Evolutionary conservation across 2,888 invertebrate genomes (phyloP).

Genomic region (Drosophila sordidula): DNA sequence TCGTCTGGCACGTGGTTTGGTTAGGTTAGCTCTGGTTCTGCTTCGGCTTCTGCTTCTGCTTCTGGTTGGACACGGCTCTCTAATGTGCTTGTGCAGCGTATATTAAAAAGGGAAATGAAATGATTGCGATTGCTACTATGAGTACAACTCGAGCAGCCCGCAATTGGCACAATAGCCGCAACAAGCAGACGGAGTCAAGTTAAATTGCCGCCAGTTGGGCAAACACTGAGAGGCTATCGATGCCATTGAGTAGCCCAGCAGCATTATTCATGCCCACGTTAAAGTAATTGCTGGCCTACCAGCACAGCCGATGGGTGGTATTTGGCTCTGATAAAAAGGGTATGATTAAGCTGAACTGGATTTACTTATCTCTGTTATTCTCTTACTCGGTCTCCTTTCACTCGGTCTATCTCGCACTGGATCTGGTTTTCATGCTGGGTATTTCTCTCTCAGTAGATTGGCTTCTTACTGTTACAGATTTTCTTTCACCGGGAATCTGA

Average conservation of each 20-base stretch:
- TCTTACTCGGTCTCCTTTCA: neutral
- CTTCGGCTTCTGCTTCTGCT: constrained; percentile 4
- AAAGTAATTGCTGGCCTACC: constrained; percentile 71
- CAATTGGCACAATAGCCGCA: constrained; percentile 78
- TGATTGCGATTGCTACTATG: constrained; percentile 74
- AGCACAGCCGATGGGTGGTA: constrained; percentile 25
- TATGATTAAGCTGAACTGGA: too few relatives aligned
- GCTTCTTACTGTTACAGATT: too few relatives aligned
- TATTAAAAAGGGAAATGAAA: constrained; percentile 82
- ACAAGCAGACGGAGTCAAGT: constrained; percentile 54
- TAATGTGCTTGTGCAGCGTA: constrained; percentile 80
- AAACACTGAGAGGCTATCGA: constrained; percentile 77
- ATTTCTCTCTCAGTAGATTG: too few relatives aligned
- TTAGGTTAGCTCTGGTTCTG: constrained; percentile 39
- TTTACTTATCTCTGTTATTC: neutral
- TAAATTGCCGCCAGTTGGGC: constrained; percentile 71
- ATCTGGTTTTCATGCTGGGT: too few relatives aligned
- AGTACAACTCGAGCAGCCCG: constrained; percentile 45
- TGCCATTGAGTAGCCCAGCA: constrained; percentile 52
- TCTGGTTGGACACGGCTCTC: constrained; percentile 14
- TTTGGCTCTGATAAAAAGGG: constrained; percentile 5
- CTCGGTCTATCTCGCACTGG: too few relatives aligned
- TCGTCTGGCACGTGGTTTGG: constrained; percentile 74
- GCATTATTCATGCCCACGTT: constrained; percentile 42
- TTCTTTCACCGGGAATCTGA: too few relatives aligned